Base-by-base conservation (phyloP, 2,888 invertebrate species). In the Periphyllus acericola region DNA sequence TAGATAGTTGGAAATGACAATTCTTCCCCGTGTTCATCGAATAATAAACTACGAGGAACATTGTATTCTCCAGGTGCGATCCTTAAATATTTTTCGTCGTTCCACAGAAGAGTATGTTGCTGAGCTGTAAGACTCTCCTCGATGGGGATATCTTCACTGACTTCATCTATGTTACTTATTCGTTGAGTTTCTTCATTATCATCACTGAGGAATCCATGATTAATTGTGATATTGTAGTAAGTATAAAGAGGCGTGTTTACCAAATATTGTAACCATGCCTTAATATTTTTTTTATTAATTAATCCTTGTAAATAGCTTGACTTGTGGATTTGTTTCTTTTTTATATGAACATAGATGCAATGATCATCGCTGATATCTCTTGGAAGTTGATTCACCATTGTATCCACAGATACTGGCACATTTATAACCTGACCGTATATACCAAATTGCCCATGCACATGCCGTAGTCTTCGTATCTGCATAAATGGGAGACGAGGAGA, bases 1-100 rank as follows among this genome's bases (percentile, higher is more conserved):
- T 92, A 92, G 90, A 92, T 92, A 34, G 89, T 36, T 8, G 92
- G 92, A 90, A 92, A 90, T 89, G 32, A 91, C 89, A 90, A 90
- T 89, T 88, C 91, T 90, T 84, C 90, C 29, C 89, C 89, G 87
- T 90, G 75, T 66, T 79, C 90, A n/a, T 90, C 90, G 90, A 90
- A 84, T 89, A 91, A 90, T 34, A 83, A 89, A 90, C 68, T 86
- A 36, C 72, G 68, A 32, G 90, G 89, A 32, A 74, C 29, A 19
- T 76, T 68, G 25, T 79, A 19, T 76, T 89, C 60, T 19, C 89
- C 89, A 21, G 89, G 89, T 55, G 89, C 89, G 25, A 89, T 89
- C 11, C 55, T 36, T 25, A 75, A 32, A 72, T 40, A 84, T 14
- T 21, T 19, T n/a, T 84, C 84, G 52, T 84, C 80, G 25, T 80